Base-by-base conservation (phyloP, 1,140 invertebrate species). In the Dendroctonus valens region DNA sequence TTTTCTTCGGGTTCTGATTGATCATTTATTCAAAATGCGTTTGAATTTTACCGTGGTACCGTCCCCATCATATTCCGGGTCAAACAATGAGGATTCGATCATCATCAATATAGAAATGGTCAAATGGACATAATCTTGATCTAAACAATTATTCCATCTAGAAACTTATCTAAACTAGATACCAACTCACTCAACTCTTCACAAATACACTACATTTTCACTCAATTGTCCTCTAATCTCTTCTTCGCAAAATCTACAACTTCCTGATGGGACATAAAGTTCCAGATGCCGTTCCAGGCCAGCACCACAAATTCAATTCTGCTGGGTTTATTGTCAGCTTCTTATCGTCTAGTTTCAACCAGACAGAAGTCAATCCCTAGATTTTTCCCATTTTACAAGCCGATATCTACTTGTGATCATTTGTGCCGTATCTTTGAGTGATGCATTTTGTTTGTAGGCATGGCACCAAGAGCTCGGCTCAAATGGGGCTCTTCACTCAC, bases 281-380 rank as follows among this genome's bases (percentile, higher is more conserved):
- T 99, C 97, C 97, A 99, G 75, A 99, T 98, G 26, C 97, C 97
- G 82, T 99, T 97, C 79, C 97, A 99, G 14, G 97, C 97, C 26
- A 99, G 79, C 3, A 99, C 88, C 82, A 99, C 88, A 76, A 99
- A 99, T 70, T 96, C 89, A 79, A 98, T 63, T 86, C 83, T 54
- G 83, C 80, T 2, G 85, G 84, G 68, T 91, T 83, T 65, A 96
- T 83, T 6, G 86, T 87, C 8, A 91, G 75, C 38, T 84, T 88
- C 77, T 88, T 88, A 0, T 99, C 83, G 76, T 98, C 96, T 6
- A 97, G 97, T 41, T 96, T 77, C 6, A 96, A 91, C 62, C 11
- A 5, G 57, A 48, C 40, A 14, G 8, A 51, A 51, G 7, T n/a
- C 42, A 7, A 44, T 44, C 7, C n/a, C n/a, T 44, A n/a, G 3